These are phyloP conservation scores for Stenolophus ochropezus DNA, from an alignment of 2,888 invertebrate species.

Conservation along the genomic window DNA sequence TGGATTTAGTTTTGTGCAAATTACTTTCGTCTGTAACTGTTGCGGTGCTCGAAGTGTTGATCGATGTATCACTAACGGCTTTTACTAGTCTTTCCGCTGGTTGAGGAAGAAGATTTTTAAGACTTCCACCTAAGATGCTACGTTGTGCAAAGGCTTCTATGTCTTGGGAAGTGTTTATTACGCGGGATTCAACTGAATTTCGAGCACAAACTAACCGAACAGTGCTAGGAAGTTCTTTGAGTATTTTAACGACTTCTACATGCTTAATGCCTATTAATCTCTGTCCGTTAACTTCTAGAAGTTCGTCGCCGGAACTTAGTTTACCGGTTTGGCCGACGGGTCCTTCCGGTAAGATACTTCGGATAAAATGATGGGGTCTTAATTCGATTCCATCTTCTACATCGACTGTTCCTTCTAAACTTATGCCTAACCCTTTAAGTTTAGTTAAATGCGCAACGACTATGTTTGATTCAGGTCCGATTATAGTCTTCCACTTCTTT, in stretches of 20 bases:
- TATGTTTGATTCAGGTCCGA: conserved; percentile 90
- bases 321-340: conserved; percentile 95
- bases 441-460: conserved; percentile 95
- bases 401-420: conserved; percentile 98
- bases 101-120: conserved; percentile 83
- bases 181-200: conserved; percentile 75
- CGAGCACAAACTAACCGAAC: conserved; percentile 95
- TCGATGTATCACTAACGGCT: conserved; percentile 95
- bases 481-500: conserved; percentile 86
- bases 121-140: conserved; percentile 89
- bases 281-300: conserved; percentile 96
- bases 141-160: conserved; percentile 87
- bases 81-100: conserved; percentile 76
- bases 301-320: conserved; percentile 95
- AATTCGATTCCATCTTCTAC: conserved; percentile 98
- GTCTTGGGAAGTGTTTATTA: conserved; percentile 87
- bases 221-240: conserved; percentile 93
- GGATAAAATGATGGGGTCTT: conserved; percentile 98
- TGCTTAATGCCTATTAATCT: conserved; percentile 94
- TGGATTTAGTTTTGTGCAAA: conserved; percentile 84
- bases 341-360: conserved; percentile 96
- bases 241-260: conserved; percentile 95
- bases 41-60: conserved; percentile 90
- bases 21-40: conserved; percentile 82
- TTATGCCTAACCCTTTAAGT: conserved; percentile 95